phyloP scores from a whole-genome alignment of 2,888 invertebrate species.

The Drosophila mettleri region DNA sequence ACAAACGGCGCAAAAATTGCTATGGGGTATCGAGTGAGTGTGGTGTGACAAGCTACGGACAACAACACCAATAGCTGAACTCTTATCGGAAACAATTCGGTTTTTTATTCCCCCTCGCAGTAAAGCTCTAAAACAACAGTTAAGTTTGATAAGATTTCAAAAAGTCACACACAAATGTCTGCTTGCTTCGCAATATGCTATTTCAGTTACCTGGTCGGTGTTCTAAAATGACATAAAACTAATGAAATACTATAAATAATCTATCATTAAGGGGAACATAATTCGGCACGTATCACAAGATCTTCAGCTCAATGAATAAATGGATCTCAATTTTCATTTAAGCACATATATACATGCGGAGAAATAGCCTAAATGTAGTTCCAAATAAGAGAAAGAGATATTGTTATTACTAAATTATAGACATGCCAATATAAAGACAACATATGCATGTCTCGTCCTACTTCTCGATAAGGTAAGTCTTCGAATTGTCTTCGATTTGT shows the following conservation, averaged over 20 bases:
- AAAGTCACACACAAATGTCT: constrained; percentile 51
- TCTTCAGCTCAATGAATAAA: neutral
- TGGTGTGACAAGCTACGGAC: constrained; percentile 28
- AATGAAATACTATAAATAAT: constrained; percentile 1
- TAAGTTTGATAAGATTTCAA: constrained; percentile 70
- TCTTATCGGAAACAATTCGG: constrained; percentile 56
- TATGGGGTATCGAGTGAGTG: constrained; percentile 19
- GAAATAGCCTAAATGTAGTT: neutral
- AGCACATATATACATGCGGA: neutral
- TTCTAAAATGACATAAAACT: constrained; percentile 11
- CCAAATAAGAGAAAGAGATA: neutral
- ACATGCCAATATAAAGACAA: neutral
- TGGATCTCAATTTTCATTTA: neutral
- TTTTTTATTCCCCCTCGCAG: constrained; percentile 32
- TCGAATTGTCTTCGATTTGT: neutral
- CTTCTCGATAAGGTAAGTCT: neutral
- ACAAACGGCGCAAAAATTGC: constrained; percentile 37
- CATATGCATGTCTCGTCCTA: too few relatives aligned
- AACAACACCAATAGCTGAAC: constrained; percentile 51
- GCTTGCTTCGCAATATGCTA: constrained; percentile 40
- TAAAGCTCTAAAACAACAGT: constrained; percentile 76
- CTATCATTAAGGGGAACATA: neutral
- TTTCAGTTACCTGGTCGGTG: constrained; percentile 25
- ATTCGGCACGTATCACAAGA: neutral
- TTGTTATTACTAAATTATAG: neutral